Base-by-base conservation (phyloP, 1,140 invertebrate species). In the Campodea augens region DNA sequence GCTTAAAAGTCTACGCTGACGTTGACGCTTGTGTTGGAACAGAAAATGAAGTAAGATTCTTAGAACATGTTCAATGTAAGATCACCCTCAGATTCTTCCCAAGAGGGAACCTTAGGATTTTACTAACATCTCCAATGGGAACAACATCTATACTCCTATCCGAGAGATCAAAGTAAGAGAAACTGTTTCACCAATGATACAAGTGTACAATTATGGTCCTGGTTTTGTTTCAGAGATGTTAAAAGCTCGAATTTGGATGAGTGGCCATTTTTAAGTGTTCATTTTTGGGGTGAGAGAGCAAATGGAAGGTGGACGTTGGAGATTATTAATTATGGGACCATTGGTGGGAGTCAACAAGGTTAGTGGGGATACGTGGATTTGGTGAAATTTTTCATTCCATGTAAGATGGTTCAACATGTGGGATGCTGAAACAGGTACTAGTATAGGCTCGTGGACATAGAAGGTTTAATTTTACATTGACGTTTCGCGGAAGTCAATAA, bases 211-310 rank as follows among this genome's bases (percentile, higher is more conserved):
- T n/a, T n/a, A n/a, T n/a, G n/a, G n/a, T n/a, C n/a, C n/a, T n/a
- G n/a, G n/a, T n/a, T n/a, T n/a, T n/a, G n/a, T n/a, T n/a, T n/a
- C 1, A 67, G 86, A 42, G 93, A 98, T 62, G 79, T 88, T 15
- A 74, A 84, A 32, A 81, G 78, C 54, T 87, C 86, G 3, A 92
- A 89, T 55, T 95, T 96, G 58, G 85, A 93, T 59, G 86, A 95
- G 57, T 98, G 92, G 86, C 89, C 89, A 12, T 98, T 98, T 70
- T 73, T 97, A 52, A 90, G 87, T 50, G 89, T 97, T 1, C 92
- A 97, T 55, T 91, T 81, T 55, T 98, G 92, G 91, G 90, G 90
- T 5, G 93, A 98, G 59, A 81, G 82, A 54, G 88, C 79, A 4
- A 75, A 81, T 54, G 91, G 90, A 12, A 71, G 78, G 41, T 98